Evolutionary conservation across 1,140 invertebrate species (phyloP).

Genomic region (Thaumatotibia leucotreta): DNA sequence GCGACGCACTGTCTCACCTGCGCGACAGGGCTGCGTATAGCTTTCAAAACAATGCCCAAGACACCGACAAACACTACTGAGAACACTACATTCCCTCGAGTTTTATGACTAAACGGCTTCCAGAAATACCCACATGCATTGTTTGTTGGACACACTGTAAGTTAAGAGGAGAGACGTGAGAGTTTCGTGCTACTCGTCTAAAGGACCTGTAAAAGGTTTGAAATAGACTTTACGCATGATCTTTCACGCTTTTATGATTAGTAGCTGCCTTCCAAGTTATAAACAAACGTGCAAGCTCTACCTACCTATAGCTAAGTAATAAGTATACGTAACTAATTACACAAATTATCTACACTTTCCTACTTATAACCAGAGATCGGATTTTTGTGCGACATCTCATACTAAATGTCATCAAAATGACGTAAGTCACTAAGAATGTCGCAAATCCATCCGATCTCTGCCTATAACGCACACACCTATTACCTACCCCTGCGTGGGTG

Average conservation of each 20-base stretch:
- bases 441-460: too few relatives aligned
- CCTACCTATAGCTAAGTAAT: neutral
- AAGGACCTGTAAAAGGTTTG: neutral
- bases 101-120: neutral
- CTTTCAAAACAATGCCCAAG: conserved; percentile 17
- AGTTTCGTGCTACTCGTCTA: neutral
- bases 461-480: too few relatives aligned
- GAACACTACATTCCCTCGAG: neutral
- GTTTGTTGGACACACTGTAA: neutral
- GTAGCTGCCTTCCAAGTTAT: neutral
- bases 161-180: neutral
- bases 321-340: too few relatives aligned
- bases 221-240: neutral
- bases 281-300: too few relatives aligned
- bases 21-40: conserved; percentile 31
- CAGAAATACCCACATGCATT: neutral
- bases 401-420: too few relatives aligned
- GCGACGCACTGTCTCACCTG: conserved; percentile 56
- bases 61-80: conserved; percentile 1
- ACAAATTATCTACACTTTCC: too few relatives aligned
- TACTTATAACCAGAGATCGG: too few relatives aligned
- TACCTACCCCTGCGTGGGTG: too few relatives aligned
- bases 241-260: neutral
- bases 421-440: too few relatives aligned
- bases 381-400: too few relatives aligned